phyloP scores from a whole-genome alignment of 2,113 vertebrate species.

The Ceyx melanurus region DNA sequence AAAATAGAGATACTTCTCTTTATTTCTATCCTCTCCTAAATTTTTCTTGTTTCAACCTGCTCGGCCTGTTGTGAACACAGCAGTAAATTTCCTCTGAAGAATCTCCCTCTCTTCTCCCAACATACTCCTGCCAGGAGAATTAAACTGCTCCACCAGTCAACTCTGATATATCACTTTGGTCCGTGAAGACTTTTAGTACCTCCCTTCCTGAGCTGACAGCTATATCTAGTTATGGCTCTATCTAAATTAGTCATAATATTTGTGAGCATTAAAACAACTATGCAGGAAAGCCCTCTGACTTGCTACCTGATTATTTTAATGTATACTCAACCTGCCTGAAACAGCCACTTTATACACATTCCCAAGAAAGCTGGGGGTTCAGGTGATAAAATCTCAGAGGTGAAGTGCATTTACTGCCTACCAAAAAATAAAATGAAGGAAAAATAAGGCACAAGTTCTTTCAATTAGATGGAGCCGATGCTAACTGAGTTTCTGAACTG shows the following conservation, averaged over 20 bases:
- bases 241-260: background rate
- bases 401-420: background rate
- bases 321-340: background rate
- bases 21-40: accelerated
- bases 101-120: background rate
- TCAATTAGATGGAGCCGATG: background rate
- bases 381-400: background rate
- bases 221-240: background rate
- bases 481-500: background rate
- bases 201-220: background rate
- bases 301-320: background rate
- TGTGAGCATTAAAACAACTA: background rate
- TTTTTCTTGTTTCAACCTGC: background rate
- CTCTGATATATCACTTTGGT: background rate
- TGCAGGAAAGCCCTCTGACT: background rate
- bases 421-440: background rate
- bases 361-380: background rate
- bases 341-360: background rate
- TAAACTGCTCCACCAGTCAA: background rate
- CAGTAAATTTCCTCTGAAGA: background rate
- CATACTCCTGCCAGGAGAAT: background rate
- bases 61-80: background rate
- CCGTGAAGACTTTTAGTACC: accelerated
- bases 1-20: background rate
- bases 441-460: background rate